Conservation (phyloP, 1,140 invertebrate genomes). For the Parapsyche elsis region DNA sequence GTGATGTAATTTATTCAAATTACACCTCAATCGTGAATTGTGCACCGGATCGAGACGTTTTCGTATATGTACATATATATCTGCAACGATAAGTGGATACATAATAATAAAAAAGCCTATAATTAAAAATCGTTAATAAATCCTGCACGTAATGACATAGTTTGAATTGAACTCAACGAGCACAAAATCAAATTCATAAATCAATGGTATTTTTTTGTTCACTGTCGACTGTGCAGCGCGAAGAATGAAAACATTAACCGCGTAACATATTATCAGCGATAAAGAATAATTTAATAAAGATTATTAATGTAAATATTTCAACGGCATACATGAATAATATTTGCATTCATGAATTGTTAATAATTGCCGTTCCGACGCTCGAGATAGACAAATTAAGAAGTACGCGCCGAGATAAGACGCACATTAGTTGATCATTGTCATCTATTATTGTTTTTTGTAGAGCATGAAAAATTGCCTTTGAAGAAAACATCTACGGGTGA, state of each 20-base stretch:
- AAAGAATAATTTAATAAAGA: constrained; percentile 28
- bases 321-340: constrained; percentile 22
- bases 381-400: neutral
- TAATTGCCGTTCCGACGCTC: constrained; percentile 10
- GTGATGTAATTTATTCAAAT: constrained; percentile 54
- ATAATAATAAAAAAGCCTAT: too few species aligned
- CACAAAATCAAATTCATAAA: too few species aligned
- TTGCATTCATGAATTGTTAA: constrained; percentile 25
- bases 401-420: neutral
- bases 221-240: neutral
- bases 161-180: too few species aligned
- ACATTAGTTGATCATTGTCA: constrained; percentile 30
- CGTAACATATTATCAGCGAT: constrained; percentile 7
- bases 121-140: too few species aligned
- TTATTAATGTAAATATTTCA: constrained; percentile 26
- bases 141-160: too few species aligned
- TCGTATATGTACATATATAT: neutral
- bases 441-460: constrained; percentile 14
- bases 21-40: constrained; percentile 20
- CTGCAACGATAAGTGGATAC: too few species aligned
- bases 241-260: constrained; percentile 13
- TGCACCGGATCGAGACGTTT: neutral
- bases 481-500: too few species aligned
- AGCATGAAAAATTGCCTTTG: constrained; percentile 15
- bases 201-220: too few species aligned